Base-by-base conservation (phyloP, 2,113 vertebrate species). In the Centropristis striata region DNA sequence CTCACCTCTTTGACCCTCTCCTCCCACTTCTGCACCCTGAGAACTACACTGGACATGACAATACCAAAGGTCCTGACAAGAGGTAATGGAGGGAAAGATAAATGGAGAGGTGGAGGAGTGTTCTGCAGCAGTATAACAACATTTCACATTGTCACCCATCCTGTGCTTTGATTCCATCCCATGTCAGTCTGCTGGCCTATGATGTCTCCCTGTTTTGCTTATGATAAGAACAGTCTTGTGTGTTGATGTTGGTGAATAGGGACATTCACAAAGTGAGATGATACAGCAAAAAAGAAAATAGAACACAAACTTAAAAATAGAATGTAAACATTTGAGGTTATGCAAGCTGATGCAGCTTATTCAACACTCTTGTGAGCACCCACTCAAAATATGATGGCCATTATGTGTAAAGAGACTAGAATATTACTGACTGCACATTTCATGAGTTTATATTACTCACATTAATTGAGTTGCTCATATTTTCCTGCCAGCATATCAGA, bases 251-350 rank as follows among this genome's bases (percentile, higher is more conserved):
- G 42, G 57, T 15, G 28, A 76, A 59, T 16, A 59, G 42, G 32
- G 54, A 60, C 44, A 50, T 37, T 68, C 36, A 51, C n/a, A 25
- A 6, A 18, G 75, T 32, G 23, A 53, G 55, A 53, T 44, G 44
- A 70, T 54, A 25, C 46, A 70, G 65, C 20, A 41, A 77, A 53
- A 3, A 58, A 15, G 4, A 21, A 69, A 69, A 54, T 77, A 69
- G 55, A 53, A 18, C 23, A 51, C 18, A 20, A 25, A 23, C 57
- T 46, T 27, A 69, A 77, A 69, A 69, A 59, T 59, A 77, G 18
- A 18, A 28, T 13, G 23, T 50, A 59, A 67, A 76, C 25, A 68
- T 68, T 2, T 60, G 46, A 50, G 32, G 46, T 68, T 68, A 50
- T 42, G 47, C 16, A 44, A 69, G 21, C 53, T 39, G 54, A 50